Evolutionary conservation across 2,888 invertebrate genomes (phyloP).

Genomic region (Microctonus brassicae): DNA sequence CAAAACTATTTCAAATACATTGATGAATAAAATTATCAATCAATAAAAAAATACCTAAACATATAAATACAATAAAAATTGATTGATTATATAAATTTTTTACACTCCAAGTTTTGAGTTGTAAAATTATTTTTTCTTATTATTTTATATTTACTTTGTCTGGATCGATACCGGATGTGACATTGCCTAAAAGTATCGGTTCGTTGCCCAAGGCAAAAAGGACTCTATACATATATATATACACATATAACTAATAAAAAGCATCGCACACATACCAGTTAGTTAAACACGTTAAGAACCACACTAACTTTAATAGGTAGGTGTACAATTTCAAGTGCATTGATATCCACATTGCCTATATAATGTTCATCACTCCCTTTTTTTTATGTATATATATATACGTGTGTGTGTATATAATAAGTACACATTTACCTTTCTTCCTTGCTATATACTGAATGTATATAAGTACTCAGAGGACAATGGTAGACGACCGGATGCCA

Average conservation of each 20-base stretch:
- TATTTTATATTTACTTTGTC: neutral
- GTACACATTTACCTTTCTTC: too few species aligned
- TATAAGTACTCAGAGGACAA: slow-evolving; percentile 29
- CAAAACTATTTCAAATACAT: slow-evolving; percentile 11
- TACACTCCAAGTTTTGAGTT: too few species aligned
- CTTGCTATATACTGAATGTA: too few species aligned
- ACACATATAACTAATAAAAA: neutral
- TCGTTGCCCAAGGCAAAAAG: slow-evolving; percentile 11
- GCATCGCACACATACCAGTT: neutral
- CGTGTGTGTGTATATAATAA: too few species aligned
- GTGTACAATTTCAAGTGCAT: slow-evolving; percentile 39
- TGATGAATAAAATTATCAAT: neutral
- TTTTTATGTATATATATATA: slow-evolving; percentile 2
- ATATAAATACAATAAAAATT: too few species aligned
- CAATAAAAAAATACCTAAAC: too few species aligned
- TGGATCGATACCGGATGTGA: neutral
- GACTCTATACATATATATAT: neutral
- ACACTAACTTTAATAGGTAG: neutral
- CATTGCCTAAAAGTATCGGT: slow-evolving; percentile 23
- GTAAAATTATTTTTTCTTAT: too few species aligned
- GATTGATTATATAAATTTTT: too few species aligned
- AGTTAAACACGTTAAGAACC: slow-evolving; percentile 5
- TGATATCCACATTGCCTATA: neutral
- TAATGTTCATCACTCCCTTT: slow-evolving; percentile 2
- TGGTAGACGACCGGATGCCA: slow-evolving; percentile 33